Conservation (phyloP, 1,140 invertebrate genomes). For the Wasmannia auropunctata region DNA sequence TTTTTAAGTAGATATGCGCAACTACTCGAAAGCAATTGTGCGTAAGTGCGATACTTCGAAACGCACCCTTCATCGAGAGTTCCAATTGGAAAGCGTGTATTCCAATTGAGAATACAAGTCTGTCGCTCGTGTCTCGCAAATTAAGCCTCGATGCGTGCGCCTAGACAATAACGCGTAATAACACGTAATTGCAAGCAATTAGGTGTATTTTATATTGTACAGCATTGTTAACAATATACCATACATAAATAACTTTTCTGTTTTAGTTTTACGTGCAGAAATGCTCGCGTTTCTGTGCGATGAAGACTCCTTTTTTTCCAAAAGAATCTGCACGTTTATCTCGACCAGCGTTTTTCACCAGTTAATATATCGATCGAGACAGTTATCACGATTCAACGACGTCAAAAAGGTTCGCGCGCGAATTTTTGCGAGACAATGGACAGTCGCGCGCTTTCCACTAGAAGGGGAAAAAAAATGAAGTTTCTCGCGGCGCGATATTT, state of each 20-base stretch:
- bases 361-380: conserved; percentile 41
- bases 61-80: conserved; percentile 11
- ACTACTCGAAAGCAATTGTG: conserved; percentile 55
- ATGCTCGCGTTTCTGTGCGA: neutral
- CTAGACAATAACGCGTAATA: neutral
- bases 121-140: conserved; percentile 51
- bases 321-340: conserved; percentile 12
- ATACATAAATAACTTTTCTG: neutral
- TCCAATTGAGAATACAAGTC: conserved; percentile 56
- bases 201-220: neutral
- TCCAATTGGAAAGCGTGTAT: conserved; percentile 26
- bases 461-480: conserved; percentile 29
- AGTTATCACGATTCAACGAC: conserved; percentile 36
- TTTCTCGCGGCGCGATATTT: conserved; percentile 12
- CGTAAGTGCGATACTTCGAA: conserved; percentile 36
- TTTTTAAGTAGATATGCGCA: conserved; percentile 50
- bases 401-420: conserved; percentile 2
- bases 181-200: neutral
- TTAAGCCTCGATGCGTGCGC: conserved; percentile 23
- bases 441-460: conserved; percentile 9
- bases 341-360: neutral
- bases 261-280: neutral
- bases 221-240: neutral
- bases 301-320: neutral
- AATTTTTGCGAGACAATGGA: conserved; percentile 38